phyloP scores from a whole-genome alignment of 2,113 vertebrate genomes.

The Columbina picui region DNA sequence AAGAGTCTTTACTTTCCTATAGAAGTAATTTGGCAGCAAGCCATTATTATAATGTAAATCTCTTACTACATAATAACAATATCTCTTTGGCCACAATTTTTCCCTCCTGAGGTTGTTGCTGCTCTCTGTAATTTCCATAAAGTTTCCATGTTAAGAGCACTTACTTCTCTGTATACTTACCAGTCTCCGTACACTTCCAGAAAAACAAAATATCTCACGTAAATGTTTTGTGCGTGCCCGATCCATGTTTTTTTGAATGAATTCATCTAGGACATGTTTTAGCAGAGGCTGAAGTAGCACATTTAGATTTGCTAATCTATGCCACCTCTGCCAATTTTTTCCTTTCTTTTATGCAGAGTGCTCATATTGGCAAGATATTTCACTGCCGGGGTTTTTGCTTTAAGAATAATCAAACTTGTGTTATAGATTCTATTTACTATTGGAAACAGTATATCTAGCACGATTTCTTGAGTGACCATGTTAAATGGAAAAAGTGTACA shows the following conservation, averaged over 20 bases:
- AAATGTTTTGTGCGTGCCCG: not conserved
- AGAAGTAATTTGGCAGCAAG: not conserved
- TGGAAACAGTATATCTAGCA: not conserved
- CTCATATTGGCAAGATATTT: conserved; percentile 44
- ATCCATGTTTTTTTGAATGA: not conserved
- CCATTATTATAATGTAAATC: conserved; percentile 15
- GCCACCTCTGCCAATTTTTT: conserved; percentile 47
- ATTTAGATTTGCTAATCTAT: conserved; percentile 25
- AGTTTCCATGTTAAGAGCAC: not conserved
- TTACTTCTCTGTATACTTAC: not conserved
- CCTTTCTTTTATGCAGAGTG: not conserved
- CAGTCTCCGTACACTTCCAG: not conserved
- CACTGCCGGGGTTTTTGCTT: conserved; percentile 35
- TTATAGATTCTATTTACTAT: not conserved
- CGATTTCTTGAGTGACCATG: not conserved
- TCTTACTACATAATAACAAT: not conserved
- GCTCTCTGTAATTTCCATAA: not conserved
- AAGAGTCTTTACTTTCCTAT: not conserved
- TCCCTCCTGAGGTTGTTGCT: not conserved
- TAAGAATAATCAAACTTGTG: conserved; percentile 14
- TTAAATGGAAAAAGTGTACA: not conserved
- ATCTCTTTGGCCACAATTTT: not conserved
- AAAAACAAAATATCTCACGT: not conserved
- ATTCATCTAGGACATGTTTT: conserved; percentile 27
- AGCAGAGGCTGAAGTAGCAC: conserved; percentile 44